Evolutionary conservation across 2,888 invertebrate species (phyloP).

Genomic region (Acleris laterana): DNA sequence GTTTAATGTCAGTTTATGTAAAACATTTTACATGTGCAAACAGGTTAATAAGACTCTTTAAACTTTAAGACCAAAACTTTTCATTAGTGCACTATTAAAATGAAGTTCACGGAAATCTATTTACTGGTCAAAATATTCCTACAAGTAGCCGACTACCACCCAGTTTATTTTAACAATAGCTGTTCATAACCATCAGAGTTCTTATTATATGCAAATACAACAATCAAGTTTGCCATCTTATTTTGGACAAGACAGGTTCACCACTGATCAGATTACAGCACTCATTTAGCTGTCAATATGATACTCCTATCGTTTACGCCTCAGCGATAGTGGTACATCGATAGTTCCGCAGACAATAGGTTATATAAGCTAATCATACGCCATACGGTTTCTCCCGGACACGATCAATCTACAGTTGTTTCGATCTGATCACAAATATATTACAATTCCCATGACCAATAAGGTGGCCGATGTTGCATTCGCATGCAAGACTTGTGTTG

Average conservation of each 20-base stretch:
- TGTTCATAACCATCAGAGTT: neutral
- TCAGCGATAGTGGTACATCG: conserved; percentile 49
- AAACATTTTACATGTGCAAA: no score
- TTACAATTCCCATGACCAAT: conserved; percentile 55
- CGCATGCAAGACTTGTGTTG: conserved; percentile 44
- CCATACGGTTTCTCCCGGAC: conserved; percentile 48
- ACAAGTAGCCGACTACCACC: neutral
- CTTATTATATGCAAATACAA: conserved; percentile 4
- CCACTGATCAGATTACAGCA: conserved; percentile 24
- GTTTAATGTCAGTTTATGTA: no score
- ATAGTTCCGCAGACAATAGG: conserved; percentile 45
- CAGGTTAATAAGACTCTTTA: no score
- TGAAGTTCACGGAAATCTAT: no score
- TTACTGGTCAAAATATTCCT: no score
- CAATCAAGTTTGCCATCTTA: conserved; percentile 1
- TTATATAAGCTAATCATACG: conserved; percentile 51
- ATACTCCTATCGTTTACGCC: conserved; percentile 57
- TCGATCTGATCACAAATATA: conserved; percentile 43
- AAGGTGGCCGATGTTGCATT: conserved; percentile 48
- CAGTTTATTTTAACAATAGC: neutral
- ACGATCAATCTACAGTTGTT: conserved; percentile 45
- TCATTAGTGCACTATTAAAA: no score
- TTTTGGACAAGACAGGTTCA: conserved; percentile 6
- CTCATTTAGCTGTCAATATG: conserved; percentile 42
- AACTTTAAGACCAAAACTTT: no score